Evolutionary conservation across 1,140 invertebrate genomes (phyloP).

Genomic region (Drosophila teissieri): DNA sequence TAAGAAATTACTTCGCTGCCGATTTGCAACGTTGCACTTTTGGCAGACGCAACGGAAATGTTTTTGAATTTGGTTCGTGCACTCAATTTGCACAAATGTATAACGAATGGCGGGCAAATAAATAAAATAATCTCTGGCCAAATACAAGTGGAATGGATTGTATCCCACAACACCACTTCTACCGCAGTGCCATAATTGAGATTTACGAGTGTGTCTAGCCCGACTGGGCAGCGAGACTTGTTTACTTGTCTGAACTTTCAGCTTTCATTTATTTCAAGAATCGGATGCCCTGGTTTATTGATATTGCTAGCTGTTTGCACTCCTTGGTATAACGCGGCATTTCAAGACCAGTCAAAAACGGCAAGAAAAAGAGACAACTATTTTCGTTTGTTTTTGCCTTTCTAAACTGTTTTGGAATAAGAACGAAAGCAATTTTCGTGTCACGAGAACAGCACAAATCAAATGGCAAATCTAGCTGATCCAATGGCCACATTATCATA

Average conservation of each 20-base stretch:
- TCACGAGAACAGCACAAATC: background rate
- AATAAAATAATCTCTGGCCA: conserved; percentile 26
- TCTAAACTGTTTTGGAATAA: too few relatives aligned
- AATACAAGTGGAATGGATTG: conserved; percentile 18
- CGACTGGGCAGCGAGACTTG: conserved; percentile 20
- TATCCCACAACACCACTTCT: background rate
- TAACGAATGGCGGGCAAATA: conserved; percentile 13
- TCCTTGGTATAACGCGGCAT: too few relatives aligned
- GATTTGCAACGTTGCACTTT: conserved; percentile 14
- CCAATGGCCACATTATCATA: conserved; percentile 2
- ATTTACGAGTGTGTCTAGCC: conserved; percentile 56
- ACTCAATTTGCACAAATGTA: conserved; percentile 18
- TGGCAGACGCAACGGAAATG: background rate
- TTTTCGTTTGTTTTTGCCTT: too few relatives aligned
- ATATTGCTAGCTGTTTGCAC: background rate
- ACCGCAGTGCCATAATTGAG: conserved; percentile 51
- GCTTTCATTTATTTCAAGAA: conserved; percentile 41
- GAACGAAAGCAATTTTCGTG: background rate
- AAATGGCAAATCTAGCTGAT: background rate
- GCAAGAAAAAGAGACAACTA: too few relatives aligned
- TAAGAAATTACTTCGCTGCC: conserved; percentile 1
- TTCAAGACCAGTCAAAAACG: background rate
- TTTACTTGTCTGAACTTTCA: conserved; percentile 26
- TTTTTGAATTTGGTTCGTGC: conserved; percentile 6
- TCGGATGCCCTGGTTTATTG: background rate